These are phyloP conservation scores for Gopherus flavomarginatus DNA, from an alignment of 2,113 vertebrate species.

Conservation along the genomic window DNA sequence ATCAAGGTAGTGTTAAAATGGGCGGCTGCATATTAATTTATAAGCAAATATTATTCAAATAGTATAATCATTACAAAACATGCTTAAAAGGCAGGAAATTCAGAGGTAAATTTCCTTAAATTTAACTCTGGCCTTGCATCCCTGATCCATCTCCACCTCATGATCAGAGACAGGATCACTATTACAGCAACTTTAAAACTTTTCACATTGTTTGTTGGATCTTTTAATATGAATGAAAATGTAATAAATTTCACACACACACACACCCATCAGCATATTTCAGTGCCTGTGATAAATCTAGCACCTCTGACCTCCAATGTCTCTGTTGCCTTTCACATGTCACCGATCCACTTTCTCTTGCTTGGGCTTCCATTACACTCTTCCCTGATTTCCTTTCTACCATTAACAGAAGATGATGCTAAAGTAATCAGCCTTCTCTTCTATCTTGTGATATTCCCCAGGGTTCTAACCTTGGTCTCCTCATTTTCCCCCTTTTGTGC, in stretches of 20 bases:
- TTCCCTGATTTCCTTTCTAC: neutral
- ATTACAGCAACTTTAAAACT: neutral
- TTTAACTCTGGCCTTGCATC: neutral
- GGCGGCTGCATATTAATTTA: neutral
- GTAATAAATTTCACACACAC: accelerated
- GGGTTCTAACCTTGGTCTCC: neutral
- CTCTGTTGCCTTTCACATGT: neutral
- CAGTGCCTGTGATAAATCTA: neutral
- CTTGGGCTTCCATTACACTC: neutral
- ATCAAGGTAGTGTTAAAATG: neutral
- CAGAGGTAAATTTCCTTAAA: neutral
- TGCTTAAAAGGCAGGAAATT: neutral
- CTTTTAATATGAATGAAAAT: neutral
- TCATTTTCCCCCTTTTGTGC: neutral
- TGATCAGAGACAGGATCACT: neutral
- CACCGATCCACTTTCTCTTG: neutral
- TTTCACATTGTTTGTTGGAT: neutral
- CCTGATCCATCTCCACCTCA: neutral
- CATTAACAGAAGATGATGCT: neutral
- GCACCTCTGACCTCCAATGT: neutral
- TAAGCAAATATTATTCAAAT: neutral
- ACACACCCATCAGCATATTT: accelerated
- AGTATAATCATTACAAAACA: neutral
- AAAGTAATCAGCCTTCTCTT: neutral
- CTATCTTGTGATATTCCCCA: neutral